These are phyloP conservation scores for Podarcis muralis DNA, from an alignment of 2,113 vertebrate species.

Conservation along the genomic window DNA sequence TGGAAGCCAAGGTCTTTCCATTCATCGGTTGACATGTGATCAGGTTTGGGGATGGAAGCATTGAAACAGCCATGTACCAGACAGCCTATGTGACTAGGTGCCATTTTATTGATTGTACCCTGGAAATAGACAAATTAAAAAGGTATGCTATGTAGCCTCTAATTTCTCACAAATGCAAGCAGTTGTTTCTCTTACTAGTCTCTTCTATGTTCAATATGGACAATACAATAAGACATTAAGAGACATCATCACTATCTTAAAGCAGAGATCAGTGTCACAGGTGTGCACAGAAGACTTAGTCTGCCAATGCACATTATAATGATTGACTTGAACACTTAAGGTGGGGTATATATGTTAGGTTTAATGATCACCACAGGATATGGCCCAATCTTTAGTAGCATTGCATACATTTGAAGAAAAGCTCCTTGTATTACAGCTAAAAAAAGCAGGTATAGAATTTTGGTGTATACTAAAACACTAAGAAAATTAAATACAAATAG, in stretches of 20 bases:
- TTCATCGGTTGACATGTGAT: conserved; percentile 76
- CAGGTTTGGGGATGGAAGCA: conserved; percentile 90
- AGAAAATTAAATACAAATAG: neutral
- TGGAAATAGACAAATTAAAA: conserved; percentile 54
- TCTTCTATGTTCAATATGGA: neutral
- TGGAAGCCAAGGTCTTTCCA: conserved; percentile 84
- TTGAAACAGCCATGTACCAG: conserved; percentile 96
- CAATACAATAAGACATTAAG: neutral
- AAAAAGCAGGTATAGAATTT: neutral
- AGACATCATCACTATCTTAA: neutral
- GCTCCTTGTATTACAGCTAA: neutral
- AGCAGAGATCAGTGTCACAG: neutral
- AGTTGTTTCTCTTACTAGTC: neutral
- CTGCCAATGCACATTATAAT: neutral
- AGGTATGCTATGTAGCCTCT: neutral
- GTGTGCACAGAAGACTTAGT: neutral
- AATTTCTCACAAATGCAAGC: neutral
- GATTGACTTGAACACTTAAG: neutral
- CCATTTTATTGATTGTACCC: conserved; percentile 94
- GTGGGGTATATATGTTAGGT: neutral
- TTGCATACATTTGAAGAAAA: neutral
- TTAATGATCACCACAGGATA: neutral
- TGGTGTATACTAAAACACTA: neutral
- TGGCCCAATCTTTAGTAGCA: neutral
- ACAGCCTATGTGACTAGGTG: conserved; percentile 89